Base-by-base conservation (phyloP, 1,140 invertebrate genomes). In the Ips nitidus region DNA sequence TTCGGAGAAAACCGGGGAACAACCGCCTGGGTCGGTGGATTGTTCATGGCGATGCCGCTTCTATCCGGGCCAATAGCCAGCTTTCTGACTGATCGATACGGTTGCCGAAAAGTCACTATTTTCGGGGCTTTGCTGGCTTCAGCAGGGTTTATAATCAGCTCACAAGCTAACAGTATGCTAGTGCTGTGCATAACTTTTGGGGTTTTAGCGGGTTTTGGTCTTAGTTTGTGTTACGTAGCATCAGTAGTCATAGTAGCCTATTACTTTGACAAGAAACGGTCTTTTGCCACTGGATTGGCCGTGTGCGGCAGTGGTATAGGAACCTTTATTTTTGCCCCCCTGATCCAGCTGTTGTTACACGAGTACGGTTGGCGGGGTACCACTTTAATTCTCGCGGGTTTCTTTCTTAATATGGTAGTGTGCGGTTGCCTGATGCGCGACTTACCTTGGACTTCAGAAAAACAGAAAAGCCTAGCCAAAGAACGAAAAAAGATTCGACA, bases 171-270 rank as follows among this genome's bases (percentile, higher is more conserved):
- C 73, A 92, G 90, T 37, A 89, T 94, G 83, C 88, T 89, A 75
- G 84, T 91, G 61, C 82, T 96, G 42, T 93, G 92, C 75, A 80
- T 96, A 53, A 94, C 93, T 0, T 94, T 95, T 76, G 93, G 94
- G 2, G 85, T 95, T 2, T 83, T 96, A 69, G 88, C 94, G 1
- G 94, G 94, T 1, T 91, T 94, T 72, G 94, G 94, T 4, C 83
- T 97, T 69, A 92, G 93, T 56, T 81, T 95, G 38, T 94, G 93
- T 75, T 94, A 93, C 77, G 93, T 97, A 1, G 91, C 94, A 1
- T 92, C 92, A 0, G 91, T 94, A 1, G 95, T 98, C 0, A 94
- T 95, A 72, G 95, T 98, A 2, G 94, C 95, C 1, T 97, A 96
- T 78, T 98, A 98, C 80, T 98, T 98, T 80, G 95, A 98, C 74